A percentile compares a stretch with the other conserved stretches of the same genome.
Conservation (phyloP, 2,888 invertebrate genomes). For the Cerceris ruficornis region DNA sequence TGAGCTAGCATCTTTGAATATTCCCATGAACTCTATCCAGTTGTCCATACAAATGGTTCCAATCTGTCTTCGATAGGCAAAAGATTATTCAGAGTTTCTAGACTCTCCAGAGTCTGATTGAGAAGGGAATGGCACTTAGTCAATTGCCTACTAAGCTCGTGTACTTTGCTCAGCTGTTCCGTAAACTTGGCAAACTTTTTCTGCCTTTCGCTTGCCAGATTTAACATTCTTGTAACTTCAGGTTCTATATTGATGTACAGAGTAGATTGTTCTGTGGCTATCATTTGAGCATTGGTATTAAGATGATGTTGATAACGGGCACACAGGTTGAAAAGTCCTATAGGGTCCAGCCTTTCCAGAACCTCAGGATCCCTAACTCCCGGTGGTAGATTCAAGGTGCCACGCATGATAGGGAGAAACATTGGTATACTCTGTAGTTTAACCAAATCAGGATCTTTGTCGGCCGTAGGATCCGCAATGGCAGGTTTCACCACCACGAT, state of each 20-base stretch:
- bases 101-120: slow-evolving; percentile 92
- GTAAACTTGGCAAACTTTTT: slow-evolving; percentile 92
- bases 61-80: slow-evolving; percentile 92
- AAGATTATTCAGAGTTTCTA: slow-evolving; percentile 92
- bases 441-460: slow-evolving; percentile 90
- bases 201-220: slow-evolving; percentile 90
- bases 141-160: slow-evolving; percentile 92
- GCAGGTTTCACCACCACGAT: slow-evolving; percentile 92
- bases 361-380: slow-evolving; percentile 94
- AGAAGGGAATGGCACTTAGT: slow-evolving; percentile 91
- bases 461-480: slow-evolving; percentile 84
- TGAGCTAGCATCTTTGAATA: neutral
- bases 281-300: slow-evolving; percentile 90
- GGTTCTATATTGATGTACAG: slow-evolving; percentile 89
- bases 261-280: slow-evolving; percentile 90
- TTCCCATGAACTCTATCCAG: slow-evolving; percentile 82
- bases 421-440: slow-evolving; percentile 92
- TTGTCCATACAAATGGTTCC: slow-evolving; percentile 95
- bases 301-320: slow-evolving; percentile 92
- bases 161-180: slow-evolving; percentile 91
- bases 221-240: slow-evolving; percentile 88
- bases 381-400: slow-evolving; percentile 90
- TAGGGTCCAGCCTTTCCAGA: slow-evolving; percentile 88
- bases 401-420: slow-evolving; percentile 96
- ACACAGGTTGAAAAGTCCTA: slow-evolving; percentile 89